phyloP scores from a whole-genome alignment of 2,888 invertebrate genomes.

The Phyto melanocephala region DNA sequence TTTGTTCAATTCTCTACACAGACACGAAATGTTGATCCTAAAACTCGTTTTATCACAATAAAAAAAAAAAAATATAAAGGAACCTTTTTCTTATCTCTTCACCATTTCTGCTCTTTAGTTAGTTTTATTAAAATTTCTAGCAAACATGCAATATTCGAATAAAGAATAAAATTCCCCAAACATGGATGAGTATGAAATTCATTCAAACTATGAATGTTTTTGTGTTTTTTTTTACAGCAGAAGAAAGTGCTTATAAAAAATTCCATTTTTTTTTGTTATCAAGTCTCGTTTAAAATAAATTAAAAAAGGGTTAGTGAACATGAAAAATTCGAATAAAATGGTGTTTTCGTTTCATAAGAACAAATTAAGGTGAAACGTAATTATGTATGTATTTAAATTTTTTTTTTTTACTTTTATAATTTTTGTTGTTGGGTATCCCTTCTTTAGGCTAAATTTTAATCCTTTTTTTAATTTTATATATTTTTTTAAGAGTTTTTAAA shows the following conservation, averaged over 20 bases:
- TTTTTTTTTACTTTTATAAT: not conserved
- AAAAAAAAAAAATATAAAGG: not conserved
- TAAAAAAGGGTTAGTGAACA: slow-evolving; percentile 14
- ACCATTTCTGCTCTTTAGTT: not conserved
- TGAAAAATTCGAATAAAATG: not conserved
- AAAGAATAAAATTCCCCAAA: slow-evolving; percentile 19
- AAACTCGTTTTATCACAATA: slow-evolving; percentile 37
- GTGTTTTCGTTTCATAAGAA: slow-evolving; percentile 20
- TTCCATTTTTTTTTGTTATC: too few species aligned
- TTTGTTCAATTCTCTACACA: not conserved
- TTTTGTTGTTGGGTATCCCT: not conserved
- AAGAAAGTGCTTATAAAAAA: too few species aligned
- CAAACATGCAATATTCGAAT: slow-evolving; percentile 51
- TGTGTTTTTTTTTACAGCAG: too few species aligned
- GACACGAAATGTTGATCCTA: not conserved
- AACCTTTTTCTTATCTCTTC: slow-evolving; percentile 7
- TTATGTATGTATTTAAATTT: slow-evolving; percentile 25
- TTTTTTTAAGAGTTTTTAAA: too few species aligned
- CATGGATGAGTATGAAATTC: too few species aligned
- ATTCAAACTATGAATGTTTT: too few species aligned
- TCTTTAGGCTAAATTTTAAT: too few species aligned
- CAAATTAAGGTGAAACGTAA: slow-evolving; percentile 54
- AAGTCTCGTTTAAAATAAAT: slow-evolving; percentile 2
- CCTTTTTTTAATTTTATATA: too few species aligned
- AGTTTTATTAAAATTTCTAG: slow-evolving; percentile 27